Base-by-base conservation (phyloP, 2,113 vertebrate species). In the Anhinga rufa region DNA sequence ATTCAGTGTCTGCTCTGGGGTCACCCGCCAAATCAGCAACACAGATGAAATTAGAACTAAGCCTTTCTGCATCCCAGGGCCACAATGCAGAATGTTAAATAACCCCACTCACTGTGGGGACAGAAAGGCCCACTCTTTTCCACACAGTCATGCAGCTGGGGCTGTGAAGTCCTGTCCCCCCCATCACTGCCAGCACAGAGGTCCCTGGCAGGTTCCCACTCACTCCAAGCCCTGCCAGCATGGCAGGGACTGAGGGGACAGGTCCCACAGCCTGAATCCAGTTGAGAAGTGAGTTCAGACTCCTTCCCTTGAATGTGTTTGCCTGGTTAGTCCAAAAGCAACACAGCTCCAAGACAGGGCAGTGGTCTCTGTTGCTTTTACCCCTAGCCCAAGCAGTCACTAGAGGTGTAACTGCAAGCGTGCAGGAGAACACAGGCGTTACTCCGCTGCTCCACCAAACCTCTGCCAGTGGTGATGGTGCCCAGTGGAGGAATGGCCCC, bases 151-250 rank as follows among this genome's bases (percentile, higher is more conserved):
- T 54, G 31, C 7, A 34, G 12, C 26, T 61, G 31, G n/a, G 25
- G 10, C 20, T 66, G 9, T 32, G 32, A 62, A 92, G 48, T 12
- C 48, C 51, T 65, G 18, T 54, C 12, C 17, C 4, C 4, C 9
- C 6, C 12, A 4, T 19, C 16, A 5, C 10, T 0, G 1, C 9
- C 52, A 77, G 5, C 17, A 20, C 0, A 42, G 60, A 69, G 5
- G 9, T 49, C 66, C 2, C 0, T 26, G n/a, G 18, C 8, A 20
- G 34, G 17, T 81, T 34, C 24, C 40, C 1, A 1, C 36, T 83
- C n/a, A 16, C n/a, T 55, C 17, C 36, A 61, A 19, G 6, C 4
- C 21, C 28, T 20, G 19, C 46, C 46, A 48, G 10, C 31, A 61
- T 1, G 8, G 16, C 48, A 72, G 74, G 14, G 34, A 20, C 18